phyloP scores from a whole-genome alignment of 2,113 vertebrate genomes.

The Otus sunia region DNA sequence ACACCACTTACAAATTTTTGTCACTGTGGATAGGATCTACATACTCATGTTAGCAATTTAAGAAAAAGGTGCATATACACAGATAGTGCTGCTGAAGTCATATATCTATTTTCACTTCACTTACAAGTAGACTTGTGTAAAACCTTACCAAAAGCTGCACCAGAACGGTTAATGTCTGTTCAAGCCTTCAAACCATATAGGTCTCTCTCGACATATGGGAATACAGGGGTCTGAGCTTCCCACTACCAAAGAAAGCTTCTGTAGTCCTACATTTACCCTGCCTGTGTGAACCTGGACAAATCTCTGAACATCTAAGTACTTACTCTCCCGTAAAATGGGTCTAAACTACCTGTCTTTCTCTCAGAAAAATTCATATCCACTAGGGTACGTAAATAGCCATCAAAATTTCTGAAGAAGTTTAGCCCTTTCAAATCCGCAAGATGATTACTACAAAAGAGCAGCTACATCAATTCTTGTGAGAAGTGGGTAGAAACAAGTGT shows the following conservation, averaged over 20 bases:
- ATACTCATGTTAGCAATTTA: neutral
- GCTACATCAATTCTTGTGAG: neutral
- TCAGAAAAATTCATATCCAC: neutral
- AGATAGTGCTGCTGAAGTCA: neutral
- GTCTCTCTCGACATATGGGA: neutral
- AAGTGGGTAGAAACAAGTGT: neutral
- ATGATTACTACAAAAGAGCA: neutral
- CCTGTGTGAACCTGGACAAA: neutral
- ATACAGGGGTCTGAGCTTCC: neutral
- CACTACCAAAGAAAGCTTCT: neutral
- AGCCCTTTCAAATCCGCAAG: neutral
- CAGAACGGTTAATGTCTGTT: neutral
- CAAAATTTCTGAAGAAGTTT: neutral
- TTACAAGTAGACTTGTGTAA: neutral
- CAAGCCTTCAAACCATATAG: neutral
- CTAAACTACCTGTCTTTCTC: neutral
- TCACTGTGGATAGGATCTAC: neutral
- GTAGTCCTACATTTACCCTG: neutral
- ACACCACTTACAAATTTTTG: neutral
- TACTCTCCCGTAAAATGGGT: neutral
- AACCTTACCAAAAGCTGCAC: neutral
- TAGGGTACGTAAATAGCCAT: neutral
- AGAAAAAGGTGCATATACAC: neutral
- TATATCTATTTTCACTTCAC: neutral
- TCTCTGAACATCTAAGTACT: neutral